Base-by-base conservation (phyloP, 2,888 invertebrate genomes). In the Reticulitermes lucifugus region DNA sequence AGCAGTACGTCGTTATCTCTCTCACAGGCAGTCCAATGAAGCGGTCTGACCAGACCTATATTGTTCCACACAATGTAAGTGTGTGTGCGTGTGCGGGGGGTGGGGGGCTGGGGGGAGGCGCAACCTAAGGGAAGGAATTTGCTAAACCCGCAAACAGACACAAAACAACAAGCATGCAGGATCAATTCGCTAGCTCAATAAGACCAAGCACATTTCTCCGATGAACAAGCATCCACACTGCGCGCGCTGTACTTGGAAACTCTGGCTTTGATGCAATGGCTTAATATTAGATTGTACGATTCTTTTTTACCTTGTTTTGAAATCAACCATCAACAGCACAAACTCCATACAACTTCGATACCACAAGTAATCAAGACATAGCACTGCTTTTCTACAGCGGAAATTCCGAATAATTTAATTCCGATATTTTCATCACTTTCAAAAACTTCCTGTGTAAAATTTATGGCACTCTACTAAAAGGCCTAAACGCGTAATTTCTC, bases 111-210 rank as follows among this genome's bases (percentile, higher is more conserved):
- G 55, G 18, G 55, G 18, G 14, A 18, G 55, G 55, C 14, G 55
- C 55, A 18, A 55, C 55, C 14, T 1, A 55, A 65, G n/a, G n/a
- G 9, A 65, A 25, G 65, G 65, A 65, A 65, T 65, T 65, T n/a
- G 9, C 65, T 65, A 65, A 55, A 65, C 65, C 65, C 65, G 12
- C 65, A 65, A 65, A 65, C 65, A 65, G 65, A 65, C 65, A 25
- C 65, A 65, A 65, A 65, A 25, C 65, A 65, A 25, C 65, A 65
- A 65, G 65, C 12, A 65, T 25, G 65, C 65, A 25, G 65, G 14
- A 65, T 65, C 65, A 65, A 12, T 65, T 65, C 25, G n/a, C 65
- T 2, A 25, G 25, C 65, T n/a, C 65, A n/a, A 25, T 18, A 65
- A 65, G 65, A 65, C 65, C 65, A 2, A 21, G 35, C 7, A 73